These are phyloP conservation scores for Rutilus rutilus DNA, from an alignment of 2,113 vertebrate species.

Conservation along the genomic window DNA sequence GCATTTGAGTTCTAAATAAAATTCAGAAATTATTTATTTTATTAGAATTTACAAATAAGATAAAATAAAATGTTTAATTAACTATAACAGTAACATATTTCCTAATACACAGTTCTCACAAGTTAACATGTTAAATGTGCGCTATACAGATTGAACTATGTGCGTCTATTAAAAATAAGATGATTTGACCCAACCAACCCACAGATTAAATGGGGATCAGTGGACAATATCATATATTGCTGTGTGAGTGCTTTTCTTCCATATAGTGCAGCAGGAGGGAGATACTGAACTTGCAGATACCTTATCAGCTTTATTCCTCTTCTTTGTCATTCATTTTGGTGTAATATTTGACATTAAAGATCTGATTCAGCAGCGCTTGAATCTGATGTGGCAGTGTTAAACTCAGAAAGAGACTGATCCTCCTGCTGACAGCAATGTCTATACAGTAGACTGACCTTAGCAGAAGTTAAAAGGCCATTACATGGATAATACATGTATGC, in stretches of 20 bases:
- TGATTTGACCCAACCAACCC: not conserved
- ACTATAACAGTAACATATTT: not conserved
- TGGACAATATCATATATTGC: not conserved
- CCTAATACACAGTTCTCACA: not conserved
- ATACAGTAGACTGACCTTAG: no score
- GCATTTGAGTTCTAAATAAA: no score
- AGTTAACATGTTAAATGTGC: not conserved
- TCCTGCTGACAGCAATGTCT: not conserved
- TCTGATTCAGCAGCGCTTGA: constrained; percentile 59
- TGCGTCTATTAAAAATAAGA: no score
- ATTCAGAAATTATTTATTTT: no score
- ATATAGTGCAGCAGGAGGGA: not conserved
- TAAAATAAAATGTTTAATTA: not conserved
- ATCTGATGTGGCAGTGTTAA: constrained; percentile 22
- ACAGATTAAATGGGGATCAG: constrained; percentile 3
- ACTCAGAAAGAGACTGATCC: not conserved
- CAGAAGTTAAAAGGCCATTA: no score
- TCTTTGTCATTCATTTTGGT: not conserved
- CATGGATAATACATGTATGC: no score
- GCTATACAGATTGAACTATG: not conserved
- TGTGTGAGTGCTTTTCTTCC: not conserved
- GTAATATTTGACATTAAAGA: constrained; percentile 12
- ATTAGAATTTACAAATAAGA: not conserved
- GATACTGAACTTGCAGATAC: constrained; percentile 32
- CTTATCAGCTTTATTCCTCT: constrained; percentile 22